Conservation (phyloP, 2,888 invertebrate species). For the Eupithecia inturbata region DNA sequence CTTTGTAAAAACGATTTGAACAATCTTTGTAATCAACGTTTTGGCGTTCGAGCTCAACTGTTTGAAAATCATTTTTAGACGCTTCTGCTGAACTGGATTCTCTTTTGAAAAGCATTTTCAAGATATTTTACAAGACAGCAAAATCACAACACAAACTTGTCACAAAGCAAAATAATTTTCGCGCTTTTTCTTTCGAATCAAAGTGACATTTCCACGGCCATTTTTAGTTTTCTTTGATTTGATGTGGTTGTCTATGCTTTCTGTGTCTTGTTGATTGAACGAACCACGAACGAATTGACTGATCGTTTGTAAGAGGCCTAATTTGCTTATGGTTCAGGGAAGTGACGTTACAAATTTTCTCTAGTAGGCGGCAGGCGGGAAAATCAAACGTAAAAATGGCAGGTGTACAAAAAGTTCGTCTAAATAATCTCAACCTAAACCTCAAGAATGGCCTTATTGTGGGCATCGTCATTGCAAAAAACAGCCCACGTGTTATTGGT, state of each 20-base stretch:
- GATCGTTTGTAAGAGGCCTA: neutral
- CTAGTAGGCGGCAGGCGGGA: neutral
- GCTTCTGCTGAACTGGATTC: constrained; percentile 43
- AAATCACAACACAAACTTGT: neutral
- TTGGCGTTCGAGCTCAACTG: constrained; percentile 64
- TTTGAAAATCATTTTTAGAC: constrained; percentile 48
- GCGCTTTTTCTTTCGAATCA: neutral
- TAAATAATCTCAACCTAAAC: constrained; percentile 75
- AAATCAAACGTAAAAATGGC: constrained; percentile 61
- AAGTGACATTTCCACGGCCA: neutral
- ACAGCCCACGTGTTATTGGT: constrained; percentile 81
- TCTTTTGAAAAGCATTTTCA: constrained; percentile 67
- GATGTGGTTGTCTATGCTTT: neutral
- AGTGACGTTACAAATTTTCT: neutral
- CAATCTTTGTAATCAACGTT: constrained; percentile 64
- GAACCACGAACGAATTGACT: neutral
- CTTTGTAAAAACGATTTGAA: constrained; percentile 85
- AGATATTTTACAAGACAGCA: neutral
- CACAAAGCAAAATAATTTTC: neutral
- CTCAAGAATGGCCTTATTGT: constrained; percentile 77
- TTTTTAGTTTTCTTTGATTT: neutral
- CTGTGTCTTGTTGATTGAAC: too few species aligned
- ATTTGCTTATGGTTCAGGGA: constrained; percentile 4
- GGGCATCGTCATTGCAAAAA: constrained; percentile 87
- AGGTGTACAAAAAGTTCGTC: constrained; percentile 71